phyloP scores from a whole-genome alignment of 2,797 vertebrate species.

The Chelonia mydas region DNA sequence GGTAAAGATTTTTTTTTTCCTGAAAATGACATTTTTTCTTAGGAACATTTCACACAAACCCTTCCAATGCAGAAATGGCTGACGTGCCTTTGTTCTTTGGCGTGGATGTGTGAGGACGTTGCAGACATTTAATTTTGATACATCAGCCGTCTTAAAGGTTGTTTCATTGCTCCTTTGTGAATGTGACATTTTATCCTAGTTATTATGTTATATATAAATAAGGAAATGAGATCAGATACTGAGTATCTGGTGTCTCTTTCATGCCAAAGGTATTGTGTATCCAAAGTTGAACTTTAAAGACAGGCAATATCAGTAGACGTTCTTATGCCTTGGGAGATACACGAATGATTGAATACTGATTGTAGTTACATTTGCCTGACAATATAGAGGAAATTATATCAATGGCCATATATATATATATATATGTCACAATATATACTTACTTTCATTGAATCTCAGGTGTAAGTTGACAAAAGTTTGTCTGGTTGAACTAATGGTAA shows the following conservation, averaged over 20 bases:
- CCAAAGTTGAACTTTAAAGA: not conserved
- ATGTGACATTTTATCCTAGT: not conserved
- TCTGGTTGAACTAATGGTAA: not conserved
- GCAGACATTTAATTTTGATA: not conserved
- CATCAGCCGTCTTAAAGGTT: not conserved
- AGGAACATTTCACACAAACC: not conserved
- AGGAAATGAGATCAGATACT: not conserved
- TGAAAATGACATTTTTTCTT: not conserved
- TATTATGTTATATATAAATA: slow-evolving; percentile 11
- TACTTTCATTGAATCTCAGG: not conserved
- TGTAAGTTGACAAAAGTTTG: not conserved
- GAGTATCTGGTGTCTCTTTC: not conserved
- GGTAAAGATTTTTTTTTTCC: not conserved
- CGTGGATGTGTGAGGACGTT: not conserved
- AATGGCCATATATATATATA: not conserved
- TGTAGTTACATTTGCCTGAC: not conserved
- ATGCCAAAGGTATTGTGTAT: not conserved
- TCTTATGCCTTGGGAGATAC: not conserved
- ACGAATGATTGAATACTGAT: not conserved
- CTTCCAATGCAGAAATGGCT: not conserved
- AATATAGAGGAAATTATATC: fast-evolving
- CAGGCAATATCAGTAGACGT: not conserved
- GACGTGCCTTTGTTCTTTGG: not conserved
- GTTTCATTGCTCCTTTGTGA: not conserved
- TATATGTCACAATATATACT: not conserved